phyloP scores from a whole-genome alignment of 2,888 invertebrate species.

The Nemurella pictetii region DNA sequence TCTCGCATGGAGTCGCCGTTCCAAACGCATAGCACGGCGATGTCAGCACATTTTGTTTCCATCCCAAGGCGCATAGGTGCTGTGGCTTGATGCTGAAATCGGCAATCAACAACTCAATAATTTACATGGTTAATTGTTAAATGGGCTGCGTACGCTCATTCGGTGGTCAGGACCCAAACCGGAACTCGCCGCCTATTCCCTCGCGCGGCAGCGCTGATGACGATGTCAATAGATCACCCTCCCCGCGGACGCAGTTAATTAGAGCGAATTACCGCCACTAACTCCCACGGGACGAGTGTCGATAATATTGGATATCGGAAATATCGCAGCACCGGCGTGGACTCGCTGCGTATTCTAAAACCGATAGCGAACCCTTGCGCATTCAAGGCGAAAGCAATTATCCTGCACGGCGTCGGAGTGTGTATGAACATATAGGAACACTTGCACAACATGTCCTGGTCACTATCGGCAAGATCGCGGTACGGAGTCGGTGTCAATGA shows the following conservation, averaged over 20 bases:
- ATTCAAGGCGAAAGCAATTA: neutral
- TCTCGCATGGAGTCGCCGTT: too few relatives aligned
- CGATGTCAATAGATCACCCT: conserved; percentile 9
- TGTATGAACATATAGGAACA: too few relatives aligned
- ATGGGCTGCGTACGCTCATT: neutral
- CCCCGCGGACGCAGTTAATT: neutral
- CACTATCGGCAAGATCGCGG: neutral
- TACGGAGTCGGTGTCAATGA: neutral
- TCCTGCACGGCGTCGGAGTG: neutral
- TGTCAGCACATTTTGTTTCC: neutral
- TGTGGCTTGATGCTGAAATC: neutral
- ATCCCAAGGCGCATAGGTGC: too few relatives aligned
- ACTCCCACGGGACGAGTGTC: neutral
- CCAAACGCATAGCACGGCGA: too few relatives aligned
- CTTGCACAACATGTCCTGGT: neutral
- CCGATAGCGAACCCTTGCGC: neutral
- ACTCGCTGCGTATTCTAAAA: neutral
- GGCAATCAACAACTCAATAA: neutral
- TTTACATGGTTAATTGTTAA: neutral
- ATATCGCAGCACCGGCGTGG: neutral
- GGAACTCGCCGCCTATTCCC: neutral
- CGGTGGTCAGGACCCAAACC: neutral
- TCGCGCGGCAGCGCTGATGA: neutral
- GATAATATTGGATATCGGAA: conserved; percentile 14
- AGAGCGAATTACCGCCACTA: neutral